Conservation (phyloP, 2,888 invertebrate species). For the Girardia tigrina region DNA sequence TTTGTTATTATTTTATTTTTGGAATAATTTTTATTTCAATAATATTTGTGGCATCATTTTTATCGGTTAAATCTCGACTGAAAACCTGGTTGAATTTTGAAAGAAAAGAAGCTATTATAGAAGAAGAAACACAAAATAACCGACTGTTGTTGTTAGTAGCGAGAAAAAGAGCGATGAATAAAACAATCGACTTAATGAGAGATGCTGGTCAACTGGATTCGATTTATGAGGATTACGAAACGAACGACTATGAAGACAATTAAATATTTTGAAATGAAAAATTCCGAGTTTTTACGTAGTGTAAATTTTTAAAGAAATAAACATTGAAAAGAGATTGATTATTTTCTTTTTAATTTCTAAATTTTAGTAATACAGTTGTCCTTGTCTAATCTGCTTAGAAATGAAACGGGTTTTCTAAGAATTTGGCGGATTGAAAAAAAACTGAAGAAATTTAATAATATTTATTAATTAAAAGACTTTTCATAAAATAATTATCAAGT, state of each 20-base stretch:
- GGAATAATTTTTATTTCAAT: background rate
- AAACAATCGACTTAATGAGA: background rate
- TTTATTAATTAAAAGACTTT: too few relatives aligned
- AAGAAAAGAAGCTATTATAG: background rate
- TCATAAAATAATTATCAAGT: too few relatives aligned
- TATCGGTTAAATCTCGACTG: background rate
- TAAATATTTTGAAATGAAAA: too few relatives aligned
- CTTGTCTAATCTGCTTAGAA: too few relatives aligned
- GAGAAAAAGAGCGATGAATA: constrained; percentile 1
- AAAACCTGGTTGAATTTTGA: background rate
- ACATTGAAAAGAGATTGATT: too few relatives aligned
- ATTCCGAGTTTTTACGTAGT: too few relatives aligned
- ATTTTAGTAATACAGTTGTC: too few relatives aligned
- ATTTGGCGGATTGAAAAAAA: too few relatives aligned
- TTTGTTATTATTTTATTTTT: background rate
- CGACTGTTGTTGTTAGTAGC: background rate
- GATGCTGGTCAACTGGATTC: background rate
- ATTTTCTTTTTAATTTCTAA: too few relatives aligned
- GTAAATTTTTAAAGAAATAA: too few relatives aligned
- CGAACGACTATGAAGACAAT: background rate
- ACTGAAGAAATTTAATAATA: too few relatives aligned
- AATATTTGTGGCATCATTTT: background rate
- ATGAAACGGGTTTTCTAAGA: too few relatives aligned
- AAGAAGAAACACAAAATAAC: background rate
- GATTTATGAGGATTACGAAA: constrained; percentile 4